A percentile compares a stretch with the other conserved stretches of the same genome.
phyloP scores from a whole-genome alignment of 2,797 vertebrate species.

The Lepidocolaptes lacrymiger region DNA sequence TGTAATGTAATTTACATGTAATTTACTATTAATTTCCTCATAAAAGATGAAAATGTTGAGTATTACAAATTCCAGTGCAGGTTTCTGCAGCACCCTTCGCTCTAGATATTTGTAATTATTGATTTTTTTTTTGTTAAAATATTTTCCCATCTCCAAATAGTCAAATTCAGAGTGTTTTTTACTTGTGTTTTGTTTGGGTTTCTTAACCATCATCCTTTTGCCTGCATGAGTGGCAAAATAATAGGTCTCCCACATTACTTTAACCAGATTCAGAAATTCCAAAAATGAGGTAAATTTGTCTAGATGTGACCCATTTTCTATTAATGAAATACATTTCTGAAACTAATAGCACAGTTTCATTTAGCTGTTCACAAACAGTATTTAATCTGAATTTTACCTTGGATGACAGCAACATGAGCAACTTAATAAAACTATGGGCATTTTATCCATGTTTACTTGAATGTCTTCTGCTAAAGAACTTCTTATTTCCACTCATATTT shows the following conservation, averaged over 20 bases:
- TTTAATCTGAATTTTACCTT: neutral
- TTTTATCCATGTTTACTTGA: neutral
- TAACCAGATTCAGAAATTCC: neutral
- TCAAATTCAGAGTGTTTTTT: neutral
- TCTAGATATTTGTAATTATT: neutral
- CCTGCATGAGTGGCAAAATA: neutral
- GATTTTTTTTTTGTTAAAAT: neutral
- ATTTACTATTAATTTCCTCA: neutral
- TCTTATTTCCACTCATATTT: neutral
- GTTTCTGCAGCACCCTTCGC: neutral
- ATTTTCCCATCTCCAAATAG: neutral
- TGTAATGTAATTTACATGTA: neutral
- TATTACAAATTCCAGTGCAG: neutral
- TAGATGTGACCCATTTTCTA: neutral
- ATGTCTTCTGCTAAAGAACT: neutral
- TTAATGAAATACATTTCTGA: neutral
- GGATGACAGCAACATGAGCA: neutral
- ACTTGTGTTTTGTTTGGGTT: fast-evolving
- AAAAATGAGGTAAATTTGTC: neutral
- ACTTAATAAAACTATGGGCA: neutral
- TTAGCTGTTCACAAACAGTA: neutral
- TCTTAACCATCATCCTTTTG: neutral
- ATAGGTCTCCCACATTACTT: neutral
- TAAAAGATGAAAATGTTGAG: neutral
- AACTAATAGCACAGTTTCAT: neutral